These are phyloP conservation scores for Chaetodon trifascialis DNA, from an alignment of 2,113 vertebrate genomes.

Conservation along the genomic window DNA sequence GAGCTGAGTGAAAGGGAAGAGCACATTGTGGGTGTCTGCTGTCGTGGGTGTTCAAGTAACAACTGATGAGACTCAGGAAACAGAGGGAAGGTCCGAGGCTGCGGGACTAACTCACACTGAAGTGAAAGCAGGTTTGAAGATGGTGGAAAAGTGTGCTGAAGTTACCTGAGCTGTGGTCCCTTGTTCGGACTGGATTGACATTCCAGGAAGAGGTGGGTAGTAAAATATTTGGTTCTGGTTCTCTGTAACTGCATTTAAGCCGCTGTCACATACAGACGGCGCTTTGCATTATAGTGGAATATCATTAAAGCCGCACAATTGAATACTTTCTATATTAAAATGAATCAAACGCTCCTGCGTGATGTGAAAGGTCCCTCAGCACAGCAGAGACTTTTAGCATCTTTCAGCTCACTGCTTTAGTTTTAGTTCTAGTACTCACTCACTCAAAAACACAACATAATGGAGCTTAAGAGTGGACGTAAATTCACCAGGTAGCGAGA, in stretches of 20 bases:
- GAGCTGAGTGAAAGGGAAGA: conserved; percentile 51
- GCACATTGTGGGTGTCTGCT: conserved; percentile 59
- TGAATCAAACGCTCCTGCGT: neutral
- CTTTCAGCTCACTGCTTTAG: too few species aligned
- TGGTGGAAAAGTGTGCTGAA: neutral
- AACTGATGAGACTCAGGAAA: conserved; percentile 32
- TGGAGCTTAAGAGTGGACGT: too few species aligned
- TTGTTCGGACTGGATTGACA: neutral
- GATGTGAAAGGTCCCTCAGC: neutral
- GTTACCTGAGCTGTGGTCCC: neutral
- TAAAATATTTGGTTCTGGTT: neutral
- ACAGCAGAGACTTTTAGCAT: too few species aligned
- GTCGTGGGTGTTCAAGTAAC: conserved; percentile 50
- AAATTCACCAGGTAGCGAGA: too few species aligned
- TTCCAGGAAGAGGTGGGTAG: neutral
- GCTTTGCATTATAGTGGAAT: neutral
- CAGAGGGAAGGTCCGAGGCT: conserved; percentile 25
- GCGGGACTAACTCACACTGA: neutral
- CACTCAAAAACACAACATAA: too few species aligned
- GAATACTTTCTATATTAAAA: neutral
- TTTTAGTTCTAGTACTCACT: too few species aligned
- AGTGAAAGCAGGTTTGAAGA: conserved; percentile 6
- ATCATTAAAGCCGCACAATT: neutral
- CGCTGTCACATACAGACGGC: neutral
- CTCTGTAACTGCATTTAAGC: neutral